Percentiles rank a stretch among this genome's conserved stretches.
phyloP scores from a whole-genome alignment of 2,888 invertebrate species.

The Dasysyrphus tricinctus region DNA sequence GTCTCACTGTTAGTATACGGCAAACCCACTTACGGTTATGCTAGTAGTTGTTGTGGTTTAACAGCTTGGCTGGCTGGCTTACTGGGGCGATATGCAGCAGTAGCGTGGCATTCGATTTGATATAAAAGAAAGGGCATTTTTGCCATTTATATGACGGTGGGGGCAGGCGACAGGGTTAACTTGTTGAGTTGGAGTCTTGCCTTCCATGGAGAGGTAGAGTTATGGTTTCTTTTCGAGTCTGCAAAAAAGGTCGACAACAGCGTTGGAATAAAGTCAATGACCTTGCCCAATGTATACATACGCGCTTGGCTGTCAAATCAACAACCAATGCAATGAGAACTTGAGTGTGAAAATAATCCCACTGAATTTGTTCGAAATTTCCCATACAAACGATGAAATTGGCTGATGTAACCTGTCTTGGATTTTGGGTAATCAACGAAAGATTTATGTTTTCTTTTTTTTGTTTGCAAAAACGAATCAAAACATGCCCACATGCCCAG shows the following conservation, averaged over 20 bases:
- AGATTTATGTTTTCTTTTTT: background rate
- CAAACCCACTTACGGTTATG: slow-evolving; percentile 75
- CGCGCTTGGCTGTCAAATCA: background rate
- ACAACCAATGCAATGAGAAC: background rate
- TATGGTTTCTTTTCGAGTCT: slow-evolving; percentile 11
- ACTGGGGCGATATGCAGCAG: slow-evolving; percentile 32
- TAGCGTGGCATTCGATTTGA: slow-evolving; percentile 55
- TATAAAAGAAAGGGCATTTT: slow-evolving; percentile 41
- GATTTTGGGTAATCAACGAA: slow-evolving; percentile 26
- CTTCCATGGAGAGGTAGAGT: background rate
- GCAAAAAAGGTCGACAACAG: slow-evolving; percentile 30
- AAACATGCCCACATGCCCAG: background rate
- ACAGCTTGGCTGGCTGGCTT: slow-evolving; percentile 25
- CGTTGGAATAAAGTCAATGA: slow-evolving; percentile 47
- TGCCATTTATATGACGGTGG: slow-evolving; percentile 1
- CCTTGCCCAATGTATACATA: slow-evolving; percentile 6
- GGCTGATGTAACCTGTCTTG: slow-evolving; percentile 55
- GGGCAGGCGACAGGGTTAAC: background rate
- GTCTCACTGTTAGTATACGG: slow-evolving; percentile 77
- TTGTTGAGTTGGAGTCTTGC: background rate
- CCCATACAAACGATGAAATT: background rate
- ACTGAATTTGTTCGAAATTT: background rate
- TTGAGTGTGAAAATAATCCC: too few relatives aligned
- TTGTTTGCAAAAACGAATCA: background rate
- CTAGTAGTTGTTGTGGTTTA: slow-evolving; percentile 63